These are phyloP conservation scores for Nothobranchius kuhntae DNA, from an alignment of 2,113 vertebrate species.

Conservation along the genomic window DNA sequence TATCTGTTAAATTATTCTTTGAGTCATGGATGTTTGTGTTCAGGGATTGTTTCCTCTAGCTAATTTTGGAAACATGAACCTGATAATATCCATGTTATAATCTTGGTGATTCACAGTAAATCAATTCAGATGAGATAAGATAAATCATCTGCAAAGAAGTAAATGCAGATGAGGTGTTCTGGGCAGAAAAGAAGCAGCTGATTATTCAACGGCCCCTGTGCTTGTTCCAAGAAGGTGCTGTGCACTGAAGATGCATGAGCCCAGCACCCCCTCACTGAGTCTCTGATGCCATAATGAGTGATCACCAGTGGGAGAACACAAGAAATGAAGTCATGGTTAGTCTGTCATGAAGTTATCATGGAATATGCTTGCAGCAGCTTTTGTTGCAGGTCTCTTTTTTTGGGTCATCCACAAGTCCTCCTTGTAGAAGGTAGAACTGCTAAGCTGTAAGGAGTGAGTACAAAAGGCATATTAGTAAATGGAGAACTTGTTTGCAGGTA, in stretches of 20 bases:
- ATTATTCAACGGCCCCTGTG: slow-evolving; percentile 54
- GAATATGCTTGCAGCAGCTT: slow-evolving; percentile 49
- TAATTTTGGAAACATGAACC: slow-evolving; percentile 63
- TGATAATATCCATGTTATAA: slow-evolving; percentile 49
- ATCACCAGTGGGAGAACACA: slow-evolving; percentile 34
- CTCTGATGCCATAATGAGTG: slow-evolving; percentile 67
- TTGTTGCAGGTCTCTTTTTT: slow-evolving; percentile 24
- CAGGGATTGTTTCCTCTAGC: slow-evolving; percentile 44
- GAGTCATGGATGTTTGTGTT: slow-evolving; percentile 38
- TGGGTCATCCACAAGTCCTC: slow-evolving; percentile 22
- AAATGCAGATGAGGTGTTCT: slow-evolving; percentile 69
- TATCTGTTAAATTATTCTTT: slow-evolving; percentile 28
- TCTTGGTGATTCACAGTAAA: slow-evolving; percentile 54
- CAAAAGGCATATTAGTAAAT: too few species aligned
- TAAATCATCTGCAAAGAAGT: slow-evolving; percentile 45
- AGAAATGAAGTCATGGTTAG: slow-evolving; percentile 37
- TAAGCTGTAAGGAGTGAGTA: too few species aligned
- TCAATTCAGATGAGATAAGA: slow-evolving; percentile 54
- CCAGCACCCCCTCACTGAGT: slow-evolving; percentile 13
- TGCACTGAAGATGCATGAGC: slow-evolving; percentile 44
- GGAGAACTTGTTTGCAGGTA: too few species aligned
- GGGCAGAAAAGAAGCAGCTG: slow-evolving; percentile 50
- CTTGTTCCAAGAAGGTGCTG: slow-evolving; percentile 48
- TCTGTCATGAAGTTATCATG: slow-evolving; percentile 48
- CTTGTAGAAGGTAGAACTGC: not conserved